These are phyloP conservation scores for Cyprinus carpio DNA, from an alignment of 2,113 vertebrate species.

Conservation along the genomic window DNA sequence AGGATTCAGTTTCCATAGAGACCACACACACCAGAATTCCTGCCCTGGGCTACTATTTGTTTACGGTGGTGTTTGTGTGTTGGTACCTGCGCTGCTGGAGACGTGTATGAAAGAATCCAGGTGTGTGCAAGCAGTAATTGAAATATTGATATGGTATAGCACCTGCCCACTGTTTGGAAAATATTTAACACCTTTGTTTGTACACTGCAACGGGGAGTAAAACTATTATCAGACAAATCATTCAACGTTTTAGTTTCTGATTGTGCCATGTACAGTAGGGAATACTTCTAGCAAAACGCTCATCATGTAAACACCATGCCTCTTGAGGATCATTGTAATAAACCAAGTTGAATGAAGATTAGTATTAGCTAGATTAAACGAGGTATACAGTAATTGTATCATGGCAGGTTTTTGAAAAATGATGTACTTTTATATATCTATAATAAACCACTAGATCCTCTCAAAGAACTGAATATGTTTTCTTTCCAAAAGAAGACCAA, in stretches of 20 bases:
- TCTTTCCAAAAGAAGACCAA: background rate
- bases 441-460: background rate
- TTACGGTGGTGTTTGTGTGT: slow-evolving; percentile 18
- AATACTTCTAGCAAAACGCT: background rate
- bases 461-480: background rate
- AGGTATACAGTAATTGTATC: background rate
- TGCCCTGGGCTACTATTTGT: background rate
- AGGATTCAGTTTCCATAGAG: slow-evolving; percentile 68
- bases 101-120: slow-evolving; percentile 52
- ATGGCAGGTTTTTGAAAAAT: background rate
- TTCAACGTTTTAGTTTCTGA: slow-evolving; percentile 48
- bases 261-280: background rate
- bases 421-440: background rate
- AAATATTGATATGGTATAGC: slow-evolving; percentile 60
- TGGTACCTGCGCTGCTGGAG: background rate
- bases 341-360: background rate
- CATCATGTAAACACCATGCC: background rate
- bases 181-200: slow-evolving; percentile 66
- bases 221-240: slow-evolving; percentile 70
- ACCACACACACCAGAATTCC: slow-evolving; percentile 58
- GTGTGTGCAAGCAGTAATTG: slow-evolving; percentile 61
- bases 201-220: slow-evolving; percentile 44
- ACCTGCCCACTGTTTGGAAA: slow-evolving; percentile 56
- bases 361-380: background rate
- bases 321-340: slow-evolving; percentile 8